Percentiles rank a stretch among this genome's conserved stretches.
These are phyloP conservation scores for Chalcis sispes DNA, from an alignment of 2,888 invertebrate species.

Conservation along the genomic window DNA sequence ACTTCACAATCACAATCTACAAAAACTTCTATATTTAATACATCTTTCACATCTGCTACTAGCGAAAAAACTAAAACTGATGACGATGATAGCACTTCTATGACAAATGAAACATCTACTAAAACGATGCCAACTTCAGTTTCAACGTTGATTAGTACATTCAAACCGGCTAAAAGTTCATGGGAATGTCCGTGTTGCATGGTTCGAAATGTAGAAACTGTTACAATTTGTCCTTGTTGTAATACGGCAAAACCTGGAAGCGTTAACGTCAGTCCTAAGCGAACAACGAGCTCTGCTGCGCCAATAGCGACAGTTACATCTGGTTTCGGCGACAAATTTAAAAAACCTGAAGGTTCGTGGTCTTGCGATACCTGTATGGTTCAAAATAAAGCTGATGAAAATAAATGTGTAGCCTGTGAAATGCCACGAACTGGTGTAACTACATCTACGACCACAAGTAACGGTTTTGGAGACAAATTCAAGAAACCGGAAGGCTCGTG, in stretches of 20 bases:
- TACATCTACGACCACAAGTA: neutral
- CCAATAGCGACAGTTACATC: constrained; percentile 32
- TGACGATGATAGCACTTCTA: neutral
- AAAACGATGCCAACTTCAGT: neutral
- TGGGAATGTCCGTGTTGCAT: constrained; percentile 84
- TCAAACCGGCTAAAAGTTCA: constrained; percentile 77
- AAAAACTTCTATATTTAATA: neutral
- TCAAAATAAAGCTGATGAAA: constrained; percentile 76
- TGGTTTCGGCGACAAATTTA: constrained; percentile 72
- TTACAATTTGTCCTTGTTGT: constrained; percentile 78
- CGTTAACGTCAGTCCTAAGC: constrained; percentile 42
- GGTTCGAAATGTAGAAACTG: constrained; percentile 78
- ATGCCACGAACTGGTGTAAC: constrained; percentile 50
- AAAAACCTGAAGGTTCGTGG: constrained; percentile 77
- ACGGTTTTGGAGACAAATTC: constrained; percentile 71
- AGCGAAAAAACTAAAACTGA: constrained; percentile 11
- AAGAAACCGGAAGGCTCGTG: constrained; percentile 77
- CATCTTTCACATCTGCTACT: neutral
- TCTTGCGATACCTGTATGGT: constrained; percentile 80
- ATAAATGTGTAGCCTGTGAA: constrained; percentile 76
- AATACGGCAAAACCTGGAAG: constrained; percentile 74
- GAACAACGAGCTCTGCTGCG: constrained; percentile 1
- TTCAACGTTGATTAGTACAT: neutral
- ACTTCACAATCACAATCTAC: neutral
- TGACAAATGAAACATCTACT: neutral